Evolutionary conservation across 1,140 invertebrate genomes (phyloP), one percentile per base, ranked within the genome.

Genomic region (Tetragonula clypearis): DNA sequence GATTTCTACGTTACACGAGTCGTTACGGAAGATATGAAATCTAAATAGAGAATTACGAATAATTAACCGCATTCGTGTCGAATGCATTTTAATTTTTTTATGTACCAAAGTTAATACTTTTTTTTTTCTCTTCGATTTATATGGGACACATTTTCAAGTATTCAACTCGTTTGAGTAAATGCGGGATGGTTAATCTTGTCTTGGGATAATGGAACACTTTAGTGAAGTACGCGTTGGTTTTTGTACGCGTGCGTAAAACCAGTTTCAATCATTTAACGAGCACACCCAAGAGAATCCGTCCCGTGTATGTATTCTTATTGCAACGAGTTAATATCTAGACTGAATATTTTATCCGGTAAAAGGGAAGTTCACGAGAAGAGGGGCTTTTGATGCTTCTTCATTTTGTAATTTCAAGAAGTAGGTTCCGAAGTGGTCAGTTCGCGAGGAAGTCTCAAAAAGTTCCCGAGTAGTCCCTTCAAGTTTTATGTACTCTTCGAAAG

Each of bases 401-500:
- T 84, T 84, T 84, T 79, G 68, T 69, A 84, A 79, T 84, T 84
- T 73, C 76, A 84, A 72, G 76, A 79, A 84, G 68, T 79, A 68
- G 41, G 68, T 72, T 30, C 79, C 76, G 79, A 84, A 84, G 82
- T 69, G 82, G 82, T 79, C 76, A 79, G 76, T 65, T 68, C 30
- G 76, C 66, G 76, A 55, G 56, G 58, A 79, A 79, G 66, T 79
- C 76, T 23, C 21, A 49, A 69, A 35, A 79, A 84, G 55, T 79
- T 84, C 65, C 76, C 2, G 23, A 60, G n/a, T 79, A 60, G 76
- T 72, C 66, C 49, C 62, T 72, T 79, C 41, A 62, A 84, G 68
- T 84, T 84, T 71, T 62, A 68, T 72, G 30, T 65, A 72, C 76
- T 72, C 58, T 26, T 21, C 26, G 49, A 55, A 73, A 60, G 76